Evolutionary conservation across 2,888 invertebrate genomes (phyloP).

Genomic region (Galerucella calmariensis): DNA sequence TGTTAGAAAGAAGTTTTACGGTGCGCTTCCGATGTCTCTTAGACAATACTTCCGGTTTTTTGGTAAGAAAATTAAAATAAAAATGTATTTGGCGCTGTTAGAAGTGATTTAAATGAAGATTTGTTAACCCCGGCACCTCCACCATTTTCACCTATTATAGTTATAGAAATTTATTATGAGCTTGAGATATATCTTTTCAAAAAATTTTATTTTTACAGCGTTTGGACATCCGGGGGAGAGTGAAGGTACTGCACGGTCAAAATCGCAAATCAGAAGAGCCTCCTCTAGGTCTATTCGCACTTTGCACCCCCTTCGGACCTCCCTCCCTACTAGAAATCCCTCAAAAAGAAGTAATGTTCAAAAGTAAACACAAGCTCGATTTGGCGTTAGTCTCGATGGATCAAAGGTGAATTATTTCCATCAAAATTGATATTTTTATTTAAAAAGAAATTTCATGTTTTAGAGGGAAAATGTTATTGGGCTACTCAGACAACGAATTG

Average conservation of each 20-base stretch:
- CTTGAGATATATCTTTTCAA: background rate
- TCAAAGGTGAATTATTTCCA: slow-evolving; percentile 74
- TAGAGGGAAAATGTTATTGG: slow-evolving; percentile 94
- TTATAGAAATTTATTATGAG: no score
- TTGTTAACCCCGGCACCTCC: background rate
- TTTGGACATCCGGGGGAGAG: slow-evolving; percentile 96
- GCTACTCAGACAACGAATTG: slow-evolving; percentile 91
- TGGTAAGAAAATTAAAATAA: slow-evolving; percentile 73
- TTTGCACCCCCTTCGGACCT: slow-evolving; percentile 99
- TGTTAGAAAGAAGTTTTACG: slow-evolving; percentile 96
- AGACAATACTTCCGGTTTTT: slow-evolving; percentile 99
- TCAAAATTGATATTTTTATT: slow-evolving; percentile 3
- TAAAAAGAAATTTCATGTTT: slow-evolving; percentile 48
- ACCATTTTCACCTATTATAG: background rate
- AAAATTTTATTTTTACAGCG: slow-evolving; percentile 72
- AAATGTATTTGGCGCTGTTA: no score
- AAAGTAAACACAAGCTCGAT: slow-evolving; percentile 99
- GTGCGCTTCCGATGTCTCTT: slow-evolving; percentile 98
- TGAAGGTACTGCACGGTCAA: slow-evolving; percentile 96
- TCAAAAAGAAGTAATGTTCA: slow-evolving; percentile 99
- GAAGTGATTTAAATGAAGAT: no score
- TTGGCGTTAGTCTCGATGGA: slow-evolving; percentile 97
- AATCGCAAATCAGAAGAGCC: slow-evolving; percentile 94
- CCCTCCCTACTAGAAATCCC: slow-evolving; percentile 96
- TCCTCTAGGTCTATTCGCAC: slow-evolving; percentile 93